These are phyloP conservation scores for Thamnophis elegans DNA, from an alignment of 2,797 vertebrate genomes.

Conservation along the genomic window DNA sequence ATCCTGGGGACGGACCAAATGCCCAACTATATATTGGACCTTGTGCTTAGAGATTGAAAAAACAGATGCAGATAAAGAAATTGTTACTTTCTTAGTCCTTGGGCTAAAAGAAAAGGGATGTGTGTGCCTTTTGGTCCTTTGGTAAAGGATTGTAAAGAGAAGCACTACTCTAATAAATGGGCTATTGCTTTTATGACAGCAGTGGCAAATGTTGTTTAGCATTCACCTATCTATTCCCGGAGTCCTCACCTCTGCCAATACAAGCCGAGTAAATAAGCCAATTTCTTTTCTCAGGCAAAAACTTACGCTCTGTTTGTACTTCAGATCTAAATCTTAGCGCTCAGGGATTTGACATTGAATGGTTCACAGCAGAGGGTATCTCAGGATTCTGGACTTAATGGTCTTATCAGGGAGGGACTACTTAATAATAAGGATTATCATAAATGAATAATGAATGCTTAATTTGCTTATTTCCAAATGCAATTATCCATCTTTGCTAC, in stretches of 20 bases:
- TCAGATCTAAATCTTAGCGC: neutral
- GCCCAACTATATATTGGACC: conserved; percentile 7
- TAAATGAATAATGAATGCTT: neutral
- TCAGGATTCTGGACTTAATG: neutral
- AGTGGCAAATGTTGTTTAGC: neutral
- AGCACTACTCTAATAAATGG: conserved; percentile 8
- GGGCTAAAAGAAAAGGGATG: neutral
- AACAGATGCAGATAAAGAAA: conserved; percentile 29
- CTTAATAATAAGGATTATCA: neutral
- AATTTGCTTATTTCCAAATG: neutral
- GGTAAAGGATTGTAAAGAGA: conserved; percentile 14
- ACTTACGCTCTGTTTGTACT: neutral
- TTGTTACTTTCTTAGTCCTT: neutral
- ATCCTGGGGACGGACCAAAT: conserved; percentile 2
- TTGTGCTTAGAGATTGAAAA: conserved; percentile 2
- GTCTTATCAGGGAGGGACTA: neutral
- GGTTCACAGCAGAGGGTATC: neutral
- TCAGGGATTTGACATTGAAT: neutral
- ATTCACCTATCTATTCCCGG: conserved; percentile 8
- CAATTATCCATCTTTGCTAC: neutral
- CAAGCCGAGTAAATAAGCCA: neutral
- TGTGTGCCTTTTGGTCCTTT: neutral
- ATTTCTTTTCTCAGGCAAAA: conserved; percentile 6
- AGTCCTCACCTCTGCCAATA: conserved; percentile 13
- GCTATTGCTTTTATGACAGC: neutral